Conservation (phyloP, 2,797 vertebrate genomes). For the Pangasius mekongensis region DNA sequence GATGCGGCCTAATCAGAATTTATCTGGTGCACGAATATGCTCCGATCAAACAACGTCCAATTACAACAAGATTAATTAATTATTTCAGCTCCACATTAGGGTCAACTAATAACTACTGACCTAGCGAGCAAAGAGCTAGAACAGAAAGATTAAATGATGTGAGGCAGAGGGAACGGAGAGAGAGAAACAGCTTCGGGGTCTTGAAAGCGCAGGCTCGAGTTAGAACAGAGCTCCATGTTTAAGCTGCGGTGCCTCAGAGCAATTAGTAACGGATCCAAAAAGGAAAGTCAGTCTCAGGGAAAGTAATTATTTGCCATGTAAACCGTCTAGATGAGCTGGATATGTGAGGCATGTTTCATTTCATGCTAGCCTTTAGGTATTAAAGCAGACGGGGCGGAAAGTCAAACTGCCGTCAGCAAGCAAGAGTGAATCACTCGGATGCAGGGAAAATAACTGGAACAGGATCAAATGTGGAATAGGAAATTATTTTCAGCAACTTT, state of each 20-base stretch:
- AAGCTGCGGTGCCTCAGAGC: background rate
- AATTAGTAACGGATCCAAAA: slow-evolving; percentile 60
- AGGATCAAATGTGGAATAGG: background rate
- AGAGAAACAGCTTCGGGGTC: background rate
- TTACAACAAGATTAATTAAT: slow-evolving; percentile 21
- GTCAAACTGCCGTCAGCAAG: background rate
- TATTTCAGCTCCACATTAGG: background rate
- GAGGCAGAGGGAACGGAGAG: background rate
- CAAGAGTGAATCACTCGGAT: slow-evolving; percentile 24
- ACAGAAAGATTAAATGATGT: slow-evolving; percentile 4
- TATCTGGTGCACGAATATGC: slow-evolving; percentile 10
- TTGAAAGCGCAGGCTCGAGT: background rate
- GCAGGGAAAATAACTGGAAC: background rate
- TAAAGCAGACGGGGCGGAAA: slow-evolving; percentile 48
- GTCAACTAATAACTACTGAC: background rate
- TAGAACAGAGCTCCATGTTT: background rate
- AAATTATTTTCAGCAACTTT: slow-evolving; percentile 10
- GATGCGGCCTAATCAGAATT: slow-evolving; percentile 42
- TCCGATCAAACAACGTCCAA: slow-evolving; percentile 3
- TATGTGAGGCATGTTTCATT: slow-evolving; percentile 57
- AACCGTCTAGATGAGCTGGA: slow-evolving; percentile 56
- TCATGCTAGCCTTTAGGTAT: slow-evolving; percentile 53
- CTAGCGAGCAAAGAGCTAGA: background rate
- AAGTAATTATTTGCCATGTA: slow-evolving; percentile 56
- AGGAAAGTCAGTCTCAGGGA: slow-evolving; percentile 60